phyloP scores from a whole-genome alignment of 2,797 vertebrate genomes.

The Coccyzus lansbergi region DNA sequence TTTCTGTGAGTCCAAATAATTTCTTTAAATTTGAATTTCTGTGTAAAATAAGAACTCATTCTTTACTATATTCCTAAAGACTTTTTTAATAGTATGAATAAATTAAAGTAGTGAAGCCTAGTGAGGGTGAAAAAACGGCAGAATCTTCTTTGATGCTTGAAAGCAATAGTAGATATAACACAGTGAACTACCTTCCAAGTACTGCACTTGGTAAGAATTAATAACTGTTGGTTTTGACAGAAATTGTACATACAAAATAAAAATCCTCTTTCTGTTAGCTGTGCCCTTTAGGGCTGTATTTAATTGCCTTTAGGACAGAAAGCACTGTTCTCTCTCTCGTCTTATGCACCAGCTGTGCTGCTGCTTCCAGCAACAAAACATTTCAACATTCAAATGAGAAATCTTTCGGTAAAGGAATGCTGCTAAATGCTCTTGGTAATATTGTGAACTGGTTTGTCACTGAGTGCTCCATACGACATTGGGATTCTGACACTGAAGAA shows the following conservation, averaged over 20 bases:
- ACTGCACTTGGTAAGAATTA: not conserved
- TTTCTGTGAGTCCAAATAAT: not conserved
- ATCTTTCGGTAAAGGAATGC: not conserved
- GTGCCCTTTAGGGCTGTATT: not conserved
- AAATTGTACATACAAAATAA: not conserved
- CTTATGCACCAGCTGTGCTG: not conserved
- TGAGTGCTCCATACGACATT: not conserved
- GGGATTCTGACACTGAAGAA: not conserved
- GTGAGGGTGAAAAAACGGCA: not conserved
- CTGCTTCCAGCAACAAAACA: not conserved
- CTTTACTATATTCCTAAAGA: not conserved
- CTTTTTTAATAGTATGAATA: not conserved
- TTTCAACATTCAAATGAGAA: conserved; percentile 15
- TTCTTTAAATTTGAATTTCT: not conserved
- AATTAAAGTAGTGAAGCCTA: not conserved
- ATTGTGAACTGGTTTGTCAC: not conserved
- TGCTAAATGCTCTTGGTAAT: not conserved
- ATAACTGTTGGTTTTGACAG: not conserved
- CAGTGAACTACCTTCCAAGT: not conserved
- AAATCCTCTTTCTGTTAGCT: not conserved
- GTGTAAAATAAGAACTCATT: not conserved
- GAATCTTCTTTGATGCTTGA: not conserved
- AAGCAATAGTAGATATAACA: not conserved
- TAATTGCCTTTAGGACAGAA: conserved; percentile 2
- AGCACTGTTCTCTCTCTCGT: not conserved